Percentiles rank a stretch among this genome's conserved stretches.
These are phyloP conservation scores for Aegotheles bennettii DNA, from an alignment of 2,113 vertebrate species.

Conservation along the genomic window DNA sequence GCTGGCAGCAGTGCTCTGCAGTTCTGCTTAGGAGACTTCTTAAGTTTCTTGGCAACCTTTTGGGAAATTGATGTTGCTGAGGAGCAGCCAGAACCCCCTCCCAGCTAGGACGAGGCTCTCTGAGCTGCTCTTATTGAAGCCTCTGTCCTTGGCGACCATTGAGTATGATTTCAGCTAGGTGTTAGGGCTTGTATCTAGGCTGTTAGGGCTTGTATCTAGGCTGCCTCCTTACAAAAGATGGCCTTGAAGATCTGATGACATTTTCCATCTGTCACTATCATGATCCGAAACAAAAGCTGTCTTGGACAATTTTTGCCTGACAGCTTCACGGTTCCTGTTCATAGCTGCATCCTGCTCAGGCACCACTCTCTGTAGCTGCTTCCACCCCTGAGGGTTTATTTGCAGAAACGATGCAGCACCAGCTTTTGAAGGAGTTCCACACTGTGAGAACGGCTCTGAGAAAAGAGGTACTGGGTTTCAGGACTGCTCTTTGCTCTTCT, in stretches of 20 bases:
- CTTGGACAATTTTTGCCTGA: not conserved
- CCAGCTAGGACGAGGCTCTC: not conserved
- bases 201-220: not conserved
- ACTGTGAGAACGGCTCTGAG: not conserved
- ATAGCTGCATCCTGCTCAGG: not conserved
- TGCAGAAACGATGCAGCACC: not conserved
- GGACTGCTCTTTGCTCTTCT: slow-evolving; percentile 25
- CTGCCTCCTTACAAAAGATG: not conserved
- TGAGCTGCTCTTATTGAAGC: not conserved
- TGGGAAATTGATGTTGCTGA: not conserved
- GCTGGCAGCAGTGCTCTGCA: not conserved
- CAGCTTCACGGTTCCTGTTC: not conserved
- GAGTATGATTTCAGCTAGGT: not conserved
- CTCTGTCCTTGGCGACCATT: not conserved
- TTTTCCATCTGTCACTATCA: slow-evolving; percentile 10
- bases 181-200: not conserved
- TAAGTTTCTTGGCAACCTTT: not conserved
- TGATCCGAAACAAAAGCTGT: not conserved
- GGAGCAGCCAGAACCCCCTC: not conserved
- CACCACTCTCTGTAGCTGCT: not conserved
- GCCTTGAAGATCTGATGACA: not conserved
- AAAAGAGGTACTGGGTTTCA: not conserved
- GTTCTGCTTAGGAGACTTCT: not conserved
- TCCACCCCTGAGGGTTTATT: slow-evolving; percentile 14
- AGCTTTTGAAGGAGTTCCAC: not conserved